phyloP scores from a whole-genome alignment of 1,140 invertebrate species.

The Eulimnadia texana region DNA sequence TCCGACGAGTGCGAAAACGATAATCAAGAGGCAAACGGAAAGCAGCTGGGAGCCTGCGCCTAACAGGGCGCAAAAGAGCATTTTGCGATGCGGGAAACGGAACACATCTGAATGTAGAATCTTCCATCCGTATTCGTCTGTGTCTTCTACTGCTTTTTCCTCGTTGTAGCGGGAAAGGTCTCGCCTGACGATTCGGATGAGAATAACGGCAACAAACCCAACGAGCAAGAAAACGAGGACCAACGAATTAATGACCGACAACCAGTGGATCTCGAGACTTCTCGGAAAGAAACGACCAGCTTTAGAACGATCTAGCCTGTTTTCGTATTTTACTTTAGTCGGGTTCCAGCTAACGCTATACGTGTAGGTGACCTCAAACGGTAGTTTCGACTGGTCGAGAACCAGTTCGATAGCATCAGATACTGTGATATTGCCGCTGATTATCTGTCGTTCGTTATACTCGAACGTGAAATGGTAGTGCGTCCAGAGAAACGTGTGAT shows the following conservation, averaged over 20 bases:
- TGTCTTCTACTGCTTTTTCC: slow-evolving; percentile 30
- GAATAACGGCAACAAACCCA: slow-evolving; percentile 37
- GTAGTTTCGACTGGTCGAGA: slow-evolving; percentile 28
- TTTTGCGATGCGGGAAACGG: slow-evolving; percentile 33
- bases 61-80: slow-evolving; percentile 36
- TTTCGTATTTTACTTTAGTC: slow-evolving; percentile 30
- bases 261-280: slow-evolving; percentile 39
- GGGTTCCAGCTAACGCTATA: slow-evolving; percentile 35
- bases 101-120: slow-evolving; percentile 41
- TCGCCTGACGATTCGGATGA: slow-evolving; percentile 36
- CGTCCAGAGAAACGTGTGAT: slow-evolving; percentile 35
- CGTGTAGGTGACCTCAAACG: slow-evolving; percentile 28
- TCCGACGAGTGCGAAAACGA: slow-evolving; percentile 35
- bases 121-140: slow-evolving; percentile 41
- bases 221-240: slow-evolving; percentile 37
- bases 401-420: slow-evolving; percentile 28
- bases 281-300: slow-evolving; percentile 36
- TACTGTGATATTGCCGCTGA: slow-evolving; percentile 35
- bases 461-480: slow-evolving; percentile 36
- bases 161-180: slow-evolving; percentile 38
- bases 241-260: slow-evolving; percentile 39
- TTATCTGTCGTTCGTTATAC: slow-evolving; percentile 36
- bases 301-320: slow-evolving; percentile 29
- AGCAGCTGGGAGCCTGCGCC: slow-evolving; percentile 38
- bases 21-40: slow-evolving; percentile 32